A percentile compares a stretch with the other conserved stretches of the same genome.
Evolutionary conservation across 1,140 invertebrate genomes (phyloP).

Genomic region (Drosophila littoralis): DNA sequence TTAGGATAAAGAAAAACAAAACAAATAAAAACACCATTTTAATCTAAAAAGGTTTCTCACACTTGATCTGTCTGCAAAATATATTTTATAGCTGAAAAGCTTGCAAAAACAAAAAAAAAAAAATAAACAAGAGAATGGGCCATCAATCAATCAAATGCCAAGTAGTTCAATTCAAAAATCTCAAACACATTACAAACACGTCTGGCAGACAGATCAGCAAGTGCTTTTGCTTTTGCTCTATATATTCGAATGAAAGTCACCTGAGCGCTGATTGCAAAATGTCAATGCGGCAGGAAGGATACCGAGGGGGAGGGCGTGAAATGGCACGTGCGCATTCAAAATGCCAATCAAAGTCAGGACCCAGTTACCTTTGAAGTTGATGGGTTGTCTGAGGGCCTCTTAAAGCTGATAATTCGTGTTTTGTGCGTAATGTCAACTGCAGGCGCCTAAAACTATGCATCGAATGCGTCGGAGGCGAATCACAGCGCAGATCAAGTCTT

Average conservation of each 20-base stretch:
- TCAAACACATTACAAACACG: conserved; percentile 41
- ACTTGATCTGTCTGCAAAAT: conserved; percentile 19
- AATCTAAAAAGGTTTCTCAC: conserved; percentile 4
- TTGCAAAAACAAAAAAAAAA: conserved; percentile 3
- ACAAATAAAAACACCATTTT: neutral
- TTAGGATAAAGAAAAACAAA: neutral
- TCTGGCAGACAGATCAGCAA: conserved; percentile 19
- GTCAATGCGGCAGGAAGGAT: conserved; percentile 10
- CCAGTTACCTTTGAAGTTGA: conserved; percentile 22
- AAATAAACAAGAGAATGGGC: conserved; percentile 6
- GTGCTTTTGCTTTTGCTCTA: neutral
- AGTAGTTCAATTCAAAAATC: conserved; percentile 46
- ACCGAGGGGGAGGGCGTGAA: neutral
- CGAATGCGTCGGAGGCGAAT: conserved; percentile 26
- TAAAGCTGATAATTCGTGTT: conserved; percentile 18
- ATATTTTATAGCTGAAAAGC: conserved; percentile 20
- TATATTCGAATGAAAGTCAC: conserved; percentile 19
- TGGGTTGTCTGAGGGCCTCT: neutral
- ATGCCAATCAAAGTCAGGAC: conserved; percentile 38
- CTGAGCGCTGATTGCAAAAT: conserved; percentile 46
- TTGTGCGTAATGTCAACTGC: conserved; percentile 19
- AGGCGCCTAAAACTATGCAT: conserved; percentile 33
- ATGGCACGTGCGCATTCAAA: conserved; percentile 40
- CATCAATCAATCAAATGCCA: conserved; percentile 57
- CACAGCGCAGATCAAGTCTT: conserved; percentile 4